Percentiles rank a stretch among this genome's conserved stretches.
These are phyloP conservation scores for Apus apus DNA, from an alignment of 2,113 vertebrate species.

Conservation along the genomic window DNA sequence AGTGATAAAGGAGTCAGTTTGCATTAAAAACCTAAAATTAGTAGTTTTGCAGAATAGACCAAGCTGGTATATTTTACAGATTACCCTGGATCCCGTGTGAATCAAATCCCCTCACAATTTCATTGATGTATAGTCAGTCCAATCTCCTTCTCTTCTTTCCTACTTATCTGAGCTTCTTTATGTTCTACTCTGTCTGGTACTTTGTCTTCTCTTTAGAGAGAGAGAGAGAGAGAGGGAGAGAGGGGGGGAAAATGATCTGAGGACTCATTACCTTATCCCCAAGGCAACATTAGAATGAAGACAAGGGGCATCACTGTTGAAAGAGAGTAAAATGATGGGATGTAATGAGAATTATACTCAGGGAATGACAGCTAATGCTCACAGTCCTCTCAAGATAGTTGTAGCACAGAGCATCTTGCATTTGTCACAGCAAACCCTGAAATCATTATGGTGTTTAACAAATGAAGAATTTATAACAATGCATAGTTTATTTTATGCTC, in stretches of 20 bases:
- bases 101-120: conserved; percentile 14
- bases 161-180: background rate
- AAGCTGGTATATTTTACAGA: background rate
- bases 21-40: background rate
- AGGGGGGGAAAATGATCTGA: conserved; percentile 19
- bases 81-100: background rate
- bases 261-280: conserved; percentile 29
- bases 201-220: conserved; percentile 3
- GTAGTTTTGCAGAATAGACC: conserved; percentile 1
- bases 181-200: background rate
- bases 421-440: conserved; percentile 44
- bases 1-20: background rate
- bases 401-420: conserved; percentile 22
- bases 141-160: conserved; percentile 1
- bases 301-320: conserved; percentile 19
- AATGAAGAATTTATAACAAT: background rate
- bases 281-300: conserved; percentile 16
- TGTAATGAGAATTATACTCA: conserved; percentile 32
- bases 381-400: background rate
- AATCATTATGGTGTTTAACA: conserved; percentile 26
- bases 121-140: background rate
- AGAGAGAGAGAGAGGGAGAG: background rate
- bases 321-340: conserved; percentile 38
- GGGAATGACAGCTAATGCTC: conserved; percentile 6
- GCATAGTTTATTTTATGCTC: background rate